phyloP scores from a whole-genome alignment of 2,888 invertebrate genomes.

The Ophion ellenae region DNA sequence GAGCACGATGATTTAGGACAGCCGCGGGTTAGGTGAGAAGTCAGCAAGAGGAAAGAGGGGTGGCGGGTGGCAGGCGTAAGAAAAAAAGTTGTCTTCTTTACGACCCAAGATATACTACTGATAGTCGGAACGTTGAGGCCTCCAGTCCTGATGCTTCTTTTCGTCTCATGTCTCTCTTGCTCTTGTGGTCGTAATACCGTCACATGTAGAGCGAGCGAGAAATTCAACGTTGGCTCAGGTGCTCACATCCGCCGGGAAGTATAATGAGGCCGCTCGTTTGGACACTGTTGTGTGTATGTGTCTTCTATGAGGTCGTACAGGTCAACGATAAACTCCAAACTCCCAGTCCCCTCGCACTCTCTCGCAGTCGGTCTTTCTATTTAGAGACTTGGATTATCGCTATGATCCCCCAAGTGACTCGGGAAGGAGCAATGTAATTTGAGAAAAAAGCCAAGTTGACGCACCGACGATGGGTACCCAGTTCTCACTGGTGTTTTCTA shows the following conservation, averaged over 20 bases:
- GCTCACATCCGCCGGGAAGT: constrained; percentile 29
- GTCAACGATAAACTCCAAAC: constrained; percentile 50
- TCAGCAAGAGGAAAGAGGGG: too few relatives aligned
- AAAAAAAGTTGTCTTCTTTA: constrained; percentile 35
- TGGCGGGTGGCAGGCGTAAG: background rate
- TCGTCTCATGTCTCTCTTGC: background rate
- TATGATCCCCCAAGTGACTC: constrained; percentile 8
- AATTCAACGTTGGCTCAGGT: constrained; percentile 56
- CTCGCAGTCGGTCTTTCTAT: background rate
- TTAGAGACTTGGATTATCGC: too few relatives aligned
- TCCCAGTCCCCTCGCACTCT: background rate
- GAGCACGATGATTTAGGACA: constrained; percentile 45
- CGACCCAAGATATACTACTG: constrained; percentile 49
- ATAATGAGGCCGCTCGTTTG: background rate
- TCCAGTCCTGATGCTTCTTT: constrained; percentile 25
- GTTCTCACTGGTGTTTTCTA: constrained; percentile 52
- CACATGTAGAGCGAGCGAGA: constrained; percentile 20
- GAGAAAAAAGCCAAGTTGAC: too few relatives aligned
- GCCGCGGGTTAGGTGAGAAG: constrained; percentile 1
- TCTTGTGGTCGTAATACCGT: background rate
- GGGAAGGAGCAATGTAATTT: background rate
- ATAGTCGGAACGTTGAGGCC: constrained; percentile 14
- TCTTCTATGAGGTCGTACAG: background rate
- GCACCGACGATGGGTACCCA: background rate
- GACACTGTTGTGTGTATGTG: background rate